These are phyloP conservation scores for Andrena bucephala DNA, from an alignment of 2,888 invertebrate genomes.

Conservation along the genomic window DNA sequence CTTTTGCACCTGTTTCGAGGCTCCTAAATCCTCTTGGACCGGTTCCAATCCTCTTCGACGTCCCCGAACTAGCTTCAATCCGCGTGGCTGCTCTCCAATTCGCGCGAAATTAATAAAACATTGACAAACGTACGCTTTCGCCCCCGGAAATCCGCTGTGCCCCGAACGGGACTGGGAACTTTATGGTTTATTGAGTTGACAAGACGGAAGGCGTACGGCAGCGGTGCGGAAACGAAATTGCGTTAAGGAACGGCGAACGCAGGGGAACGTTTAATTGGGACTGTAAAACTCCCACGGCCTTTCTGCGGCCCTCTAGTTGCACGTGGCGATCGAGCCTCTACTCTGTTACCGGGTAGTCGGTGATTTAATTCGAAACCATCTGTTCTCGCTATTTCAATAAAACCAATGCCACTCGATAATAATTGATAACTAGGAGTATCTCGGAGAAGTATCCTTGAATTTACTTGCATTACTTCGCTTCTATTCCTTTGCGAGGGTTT, in stretches of 20 bases:
- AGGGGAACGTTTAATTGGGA: conserved; percentile 35
- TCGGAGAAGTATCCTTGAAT: conserved; percentile 29
- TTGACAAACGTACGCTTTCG: conserved; percentile 20
- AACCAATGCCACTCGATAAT: conserved; percentile 50
- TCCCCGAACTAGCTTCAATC: conserved; percentile 27
- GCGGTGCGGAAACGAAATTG: conserved; percentile 5
- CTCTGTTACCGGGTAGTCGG: conserved; percentile 16
- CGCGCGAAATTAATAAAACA: conserved; percentile 49
- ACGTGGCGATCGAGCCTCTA: conserved; percentile 6
- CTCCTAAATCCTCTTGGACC: conserved; percentile 41
- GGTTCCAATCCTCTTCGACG: conserved; percentile 42
- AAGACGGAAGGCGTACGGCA: not conserved
- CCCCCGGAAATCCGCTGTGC: conserved; percentile 1
- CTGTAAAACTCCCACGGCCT: conserved; percentile 5
- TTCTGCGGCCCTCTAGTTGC: not conserved
- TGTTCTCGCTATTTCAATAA: conserved; percentile 39
- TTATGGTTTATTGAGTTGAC: not conserved
- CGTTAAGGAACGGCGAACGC: not conserved
- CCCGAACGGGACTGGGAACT: conserved; percentile 7
- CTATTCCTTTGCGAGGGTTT: conserved; percentile 11
- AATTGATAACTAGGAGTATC: conserved; percentile 58
- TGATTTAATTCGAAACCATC: conserved; percentile 42
- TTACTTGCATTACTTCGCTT: conserved; percentile 13
- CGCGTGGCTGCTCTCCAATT: conserved; percentile 16
- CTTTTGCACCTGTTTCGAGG: conserved; percentile 45